Percentiles rank a stretch among this genome's conserved stretches.
Conservation (phyloP, 2,113 vertebrate genomes). For the Camelus dromedarius region DNA sequence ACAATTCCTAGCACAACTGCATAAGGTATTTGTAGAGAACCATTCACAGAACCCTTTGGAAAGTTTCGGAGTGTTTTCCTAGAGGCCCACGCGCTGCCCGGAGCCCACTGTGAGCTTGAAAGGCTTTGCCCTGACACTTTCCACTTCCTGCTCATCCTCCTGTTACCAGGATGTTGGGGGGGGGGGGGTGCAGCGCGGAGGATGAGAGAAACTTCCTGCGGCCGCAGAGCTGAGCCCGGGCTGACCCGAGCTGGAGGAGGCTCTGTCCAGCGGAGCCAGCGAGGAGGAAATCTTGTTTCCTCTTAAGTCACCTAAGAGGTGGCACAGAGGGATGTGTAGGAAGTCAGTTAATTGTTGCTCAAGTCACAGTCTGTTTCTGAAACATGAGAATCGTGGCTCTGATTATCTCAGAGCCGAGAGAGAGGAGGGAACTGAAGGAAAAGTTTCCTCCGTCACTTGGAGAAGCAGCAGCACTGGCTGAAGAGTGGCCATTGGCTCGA, state of each 20-base stretch:
- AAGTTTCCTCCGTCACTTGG: neutral
- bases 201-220: conserved; percentile 80
- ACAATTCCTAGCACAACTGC: neutral
- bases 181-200: conserved; percentile 15
- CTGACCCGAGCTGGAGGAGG: conserved; percentile 47
- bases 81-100: neutral
- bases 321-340: conserved; percentile 54
- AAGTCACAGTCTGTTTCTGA: conserved; percentile 66
- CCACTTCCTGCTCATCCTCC: conserved; percentile 83
- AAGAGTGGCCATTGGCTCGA: neutral
- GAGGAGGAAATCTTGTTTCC: conserved; percentile 88
- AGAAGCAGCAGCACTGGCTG: neutral
- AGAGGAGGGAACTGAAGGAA: neutral
- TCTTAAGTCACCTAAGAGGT: conserved; percentile 82
- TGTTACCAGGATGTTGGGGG: conserved; percentile 75
- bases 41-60: neutral
- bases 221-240: conserved; percentile 14
- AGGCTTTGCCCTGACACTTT: conserved; percentile 66
- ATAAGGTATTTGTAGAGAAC: neutral
- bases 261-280: conserved; percentile 69
- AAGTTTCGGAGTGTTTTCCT: conserved; percentile 56
- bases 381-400: neutral
- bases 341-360: conserved; percentile 66
- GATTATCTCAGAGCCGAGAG: neutral
- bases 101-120: conserved; percentile 63